Evolutionary conservation across 2,113 vertebrate species (phyloP).

Genomic region (Onychostoma macrolepis): DNA sequence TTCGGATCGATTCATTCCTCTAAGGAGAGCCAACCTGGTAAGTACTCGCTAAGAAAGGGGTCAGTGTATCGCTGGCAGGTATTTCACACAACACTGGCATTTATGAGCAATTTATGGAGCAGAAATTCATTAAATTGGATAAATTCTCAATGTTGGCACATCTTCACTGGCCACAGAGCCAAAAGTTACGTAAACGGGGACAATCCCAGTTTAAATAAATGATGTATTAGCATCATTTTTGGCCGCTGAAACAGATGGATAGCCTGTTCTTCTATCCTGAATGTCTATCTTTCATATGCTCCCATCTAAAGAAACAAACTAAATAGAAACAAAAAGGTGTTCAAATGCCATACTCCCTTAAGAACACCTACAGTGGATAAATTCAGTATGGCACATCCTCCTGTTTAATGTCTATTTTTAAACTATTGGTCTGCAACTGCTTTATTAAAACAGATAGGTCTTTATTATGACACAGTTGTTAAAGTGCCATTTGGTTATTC

Average conservation of each 20-base stretch:
- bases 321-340: background rate
- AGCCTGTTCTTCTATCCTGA: background rate
- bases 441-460: background rate
- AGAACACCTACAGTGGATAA: background rate
- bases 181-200: background rate
- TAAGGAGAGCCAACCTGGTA: constrained; percentile 33
- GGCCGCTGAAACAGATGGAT: background rate
- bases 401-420: background rate
- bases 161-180: background rate
- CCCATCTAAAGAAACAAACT: background rate
- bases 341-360: background rate
- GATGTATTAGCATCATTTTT: background rate
- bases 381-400: background rate
- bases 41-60: background rate
- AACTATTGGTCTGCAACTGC: background rate
- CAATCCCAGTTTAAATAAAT: background rate
- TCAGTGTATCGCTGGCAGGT: constrained; percentile 19
- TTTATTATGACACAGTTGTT: background rate
- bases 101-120: constrained; percentile 27
- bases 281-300: background rate
- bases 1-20: constrained; percentile 20
- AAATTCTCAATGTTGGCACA: background rate
- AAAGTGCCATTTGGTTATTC: background rate
- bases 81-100: constrained; percentile 28
- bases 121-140: constrained; percentile 26